Evolutionary conservation across 2,113 vertebrate species (phyloP), one percentile per base, ranked within the genome.

Genomic region (Crotalus horridus): DNA sequence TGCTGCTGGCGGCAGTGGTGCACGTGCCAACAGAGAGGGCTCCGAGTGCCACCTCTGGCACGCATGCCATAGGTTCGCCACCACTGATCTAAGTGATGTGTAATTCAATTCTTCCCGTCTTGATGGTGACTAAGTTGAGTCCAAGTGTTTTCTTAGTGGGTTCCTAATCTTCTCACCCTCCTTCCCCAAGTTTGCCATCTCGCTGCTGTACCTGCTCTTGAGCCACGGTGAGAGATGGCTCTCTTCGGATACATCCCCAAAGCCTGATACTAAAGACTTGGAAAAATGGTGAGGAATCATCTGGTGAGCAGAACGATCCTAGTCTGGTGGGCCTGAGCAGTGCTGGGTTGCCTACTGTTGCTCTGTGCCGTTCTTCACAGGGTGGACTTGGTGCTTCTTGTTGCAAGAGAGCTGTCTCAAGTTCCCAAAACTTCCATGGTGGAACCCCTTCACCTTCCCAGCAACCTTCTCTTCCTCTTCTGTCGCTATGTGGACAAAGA

Each of bases 401-500:
- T 99, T 0, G 98, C 98, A 0, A 98, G 97, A 90, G 98, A 99
- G 95, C 98, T 99, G 24, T 98, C 98, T 0, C 98, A 97, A 24
- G 94, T 98, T 87, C 97, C 98, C 2, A 92, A 97, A 87, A 97
- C 98, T 58, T 98, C 93, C 0, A 96, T 99, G 95, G 99, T 98
- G 81, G 99, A 99, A 95, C 99, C 99, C 0, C 97, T 99, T 2
- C 96, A 98, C 89, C 95, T 99, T 69, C 99, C 99, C 29, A 98
- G 98, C 87, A 99, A 99, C 96, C 98, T 99, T 43, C 98, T 99
- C 56, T 98, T 98, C 0, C 98, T 99, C 74, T 99, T 99, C 96
- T 99, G 99, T 94, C 98, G 98, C 54, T 99, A 99, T 87, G 96
- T 99, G 96, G 99, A 99, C 97, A 99, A 99, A 94, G 98, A 98